phyloP scores from a whole-genome alignment of 1,140 invertebrate genomes.

The Drosophila azteca region DNA sequence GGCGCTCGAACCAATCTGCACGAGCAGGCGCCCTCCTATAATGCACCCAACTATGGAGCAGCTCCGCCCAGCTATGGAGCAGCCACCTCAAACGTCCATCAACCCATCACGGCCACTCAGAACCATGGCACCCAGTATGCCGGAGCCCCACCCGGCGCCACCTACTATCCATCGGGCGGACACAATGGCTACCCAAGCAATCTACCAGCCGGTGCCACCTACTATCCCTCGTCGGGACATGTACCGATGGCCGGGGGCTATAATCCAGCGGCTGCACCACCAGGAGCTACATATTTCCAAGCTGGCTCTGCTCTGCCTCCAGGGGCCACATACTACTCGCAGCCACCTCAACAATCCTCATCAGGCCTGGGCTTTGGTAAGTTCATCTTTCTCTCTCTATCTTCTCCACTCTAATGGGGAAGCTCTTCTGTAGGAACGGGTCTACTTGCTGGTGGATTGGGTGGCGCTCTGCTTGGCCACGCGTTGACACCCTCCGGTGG shows the following conservation, averaged over 20 bases:
- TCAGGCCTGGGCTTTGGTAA: constrained; percentile 79
- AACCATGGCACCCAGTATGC: constrained; percentile 59
- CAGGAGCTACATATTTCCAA: constrained; percentile 75
- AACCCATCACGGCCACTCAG: constrained; percentile 59
- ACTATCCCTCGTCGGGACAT: constrained; percentile 57
- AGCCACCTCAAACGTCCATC: constrained; percentile 52
- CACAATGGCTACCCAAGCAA: constrained; percentile 47
- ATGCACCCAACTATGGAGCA: constrained; percentile 64
- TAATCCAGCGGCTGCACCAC: constrained; percentile 55
- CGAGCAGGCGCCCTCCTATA: constrained; percentile 69
- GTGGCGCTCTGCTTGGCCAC: constrained; percentile 74
- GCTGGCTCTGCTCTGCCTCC: constrained; percentile 69
- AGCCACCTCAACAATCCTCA: constrained; percentile 72
- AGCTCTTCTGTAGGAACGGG: constrained; percentile 59
- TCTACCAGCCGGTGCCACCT: constrained; percentile 50
- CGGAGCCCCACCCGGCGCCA: constrained; percentile 63
- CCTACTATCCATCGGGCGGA: constrained; percentile 63
- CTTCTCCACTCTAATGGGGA: background rate
- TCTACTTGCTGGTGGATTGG: constrained; percentile 69
- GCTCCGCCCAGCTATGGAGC: constrained; percentile 60
- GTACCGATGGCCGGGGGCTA: constrained; percentile 60
- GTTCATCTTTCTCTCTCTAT: constrained; percentile 10
- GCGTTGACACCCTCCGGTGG: constrained; percentile 67
- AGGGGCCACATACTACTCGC: constrained; percentile 67
- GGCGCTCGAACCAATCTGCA: constrained; percentile 71